Evolutionary conservation across 1,140 invertebrate species (phyloP), one percentile per base, ranked within the genome.

Genomic region (Pectinophora gossypiella): DNA sequence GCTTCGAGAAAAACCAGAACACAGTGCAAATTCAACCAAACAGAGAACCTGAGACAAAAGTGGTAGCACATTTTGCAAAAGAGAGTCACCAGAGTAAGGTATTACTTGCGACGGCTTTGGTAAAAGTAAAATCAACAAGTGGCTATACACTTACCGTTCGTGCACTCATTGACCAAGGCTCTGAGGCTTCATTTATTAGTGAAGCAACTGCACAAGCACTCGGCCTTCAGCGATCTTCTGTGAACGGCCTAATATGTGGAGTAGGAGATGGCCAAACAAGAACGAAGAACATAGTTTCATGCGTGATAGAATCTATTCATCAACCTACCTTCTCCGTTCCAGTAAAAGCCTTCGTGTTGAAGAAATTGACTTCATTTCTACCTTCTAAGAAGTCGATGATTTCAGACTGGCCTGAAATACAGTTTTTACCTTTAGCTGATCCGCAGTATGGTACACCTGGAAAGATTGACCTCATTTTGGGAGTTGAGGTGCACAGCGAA

Each of bases 161-260:
- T 22, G 48, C 48, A 1, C 43, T 62, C n/a, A 22, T 55, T 2
- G 54, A 51, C 40, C 58, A 51, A 22, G 51, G 60, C 6, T 55
- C 60, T 3, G 44, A 62, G 18, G 60, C 52, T 9, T 55, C 51
- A 9, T 64, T 60, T 16, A 36, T 61, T 1, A 54, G 54, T n/a
- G 54, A 60, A 45, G 53, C 56, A 7, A 36, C 51, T 16, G 61
- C 54, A 19, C 53, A 59, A 48, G 22, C 32, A 19, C 22, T 64
- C 2, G 45, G 44, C n/a, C 16, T 64, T 0, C 56, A 58, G 43
- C 45, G 54, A 19, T 19, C 12, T 3, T 21, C 53, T 6, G 43
- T 49, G 1, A 42, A 20, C 5, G 43, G 48, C 21, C 21, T n/a
- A 13, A 38, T 59, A 7, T 23, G 42, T 10, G 51, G 53, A 23